These are phyloP conservation scores for Sinodicranocentrus sp. DNA, from an alignment of 2,888 invertebrate species.

Conservation along the genomic window DNA sequence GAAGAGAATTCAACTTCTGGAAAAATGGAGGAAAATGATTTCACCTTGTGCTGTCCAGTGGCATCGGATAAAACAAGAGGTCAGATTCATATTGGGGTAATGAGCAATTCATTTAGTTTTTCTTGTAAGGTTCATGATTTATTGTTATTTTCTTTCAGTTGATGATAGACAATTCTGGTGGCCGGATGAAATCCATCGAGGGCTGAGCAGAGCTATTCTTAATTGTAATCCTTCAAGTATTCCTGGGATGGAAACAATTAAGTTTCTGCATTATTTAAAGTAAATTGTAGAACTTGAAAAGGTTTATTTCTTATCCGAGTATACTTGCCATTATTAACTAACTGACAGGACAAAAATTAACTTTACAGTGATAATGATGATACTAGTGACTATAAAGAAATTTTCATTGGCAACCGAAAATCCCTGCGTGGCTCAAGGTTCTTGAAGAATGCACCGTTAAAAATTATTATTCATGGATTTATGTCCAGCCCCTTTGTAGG, in stretches of 20 bases:
- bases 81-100: not conserved
- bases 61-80: constrained; percentile 44
- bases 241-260: constrained; percentile 64
- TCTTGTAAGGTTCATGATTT: no score
- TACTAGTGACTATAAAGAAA: constrained; percentile 57
- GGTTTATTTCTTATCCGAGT: no score
- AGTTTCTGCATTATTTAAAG: constrained; percentile 59
- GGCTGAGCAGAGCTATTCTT: constrained; percentile 54
- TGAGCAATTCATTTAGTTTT: no score
- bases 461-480: constrained; percentile 70
- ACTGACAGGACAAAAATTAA: no score
- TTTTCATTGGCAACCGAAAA: constrained; percentile 37
- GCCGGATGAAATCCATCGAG: constrained; percentile 62
- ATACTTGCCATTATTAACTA: no score
- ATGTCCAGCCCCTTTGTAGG: constrained; percentile 65
- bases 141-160: constrained; percentile 41
- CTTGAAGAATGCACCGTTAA: constrained; percentile 58
- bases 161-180: constrained; percentile 59
- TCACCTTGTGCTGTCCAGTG: constrained; percentile 42
- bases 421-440: constrained; percentile 41
- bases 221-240: constrained; percentile 55
- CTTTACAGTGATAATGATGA: constrained; percentile 53
- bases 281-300: not conserved
- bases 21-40: not conserved
- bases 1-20: not conserved